Conservation (phyloP, 2,113 vertebrate genomes). For the Urocolius indicus region DNA sequence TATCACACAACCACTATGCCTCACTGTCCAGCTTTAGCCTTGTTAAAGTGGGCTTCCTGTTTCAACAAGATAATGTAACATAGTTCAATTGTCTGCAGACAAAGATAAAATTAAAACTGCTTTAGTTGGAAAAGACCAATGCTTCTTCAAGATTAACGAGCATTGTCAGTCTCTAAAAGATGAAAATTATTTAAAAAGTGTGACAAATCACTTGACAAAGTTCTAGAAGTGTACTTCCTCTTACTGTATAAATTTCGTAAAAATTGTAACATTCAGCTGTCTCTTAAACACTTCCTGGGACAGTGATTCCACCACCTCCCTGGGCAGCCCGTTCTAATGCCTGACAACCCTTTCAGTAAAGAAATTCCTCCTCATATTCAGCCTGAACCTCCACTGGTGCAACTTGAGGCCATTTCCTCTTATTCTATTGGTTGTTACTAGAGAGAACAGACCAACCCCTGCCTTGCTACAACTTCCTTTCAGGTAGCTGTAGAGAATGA, state of each 20-base stretch:
- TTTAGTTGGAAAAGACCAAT: neutral
- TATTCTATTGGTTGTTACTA: no score
- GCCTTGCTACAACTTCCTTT: no score
- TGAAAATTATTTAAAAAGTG: neutral
- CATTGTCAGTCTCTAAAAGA: neutral
- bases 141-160: neutral
- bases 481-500: no score
- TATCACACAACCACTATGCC: neutral
- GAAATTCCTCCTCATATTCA: no score
- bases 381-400: no score
- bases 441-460: no score
- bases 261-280: neutral
- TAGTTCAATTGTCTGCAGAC: neutral
- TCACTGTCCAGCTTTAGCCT: neutral
- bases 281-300: no score
- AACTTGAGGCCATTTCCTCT: no score
- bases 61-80: neutral
- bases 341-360: no score
- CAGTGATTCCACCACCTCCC: no score
- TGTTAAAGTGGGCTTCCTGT: neutral
- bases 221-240: neutral
- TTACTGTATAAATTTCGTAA: neutral
- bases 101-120: neutral
- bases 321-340: no score
- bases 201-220: neutral